Evolutionary conservation across 2,797 vertebrate species (phyloP), one percentile per base, ranked within the genome.

Genomic region (Tangara arthus): DNA sequence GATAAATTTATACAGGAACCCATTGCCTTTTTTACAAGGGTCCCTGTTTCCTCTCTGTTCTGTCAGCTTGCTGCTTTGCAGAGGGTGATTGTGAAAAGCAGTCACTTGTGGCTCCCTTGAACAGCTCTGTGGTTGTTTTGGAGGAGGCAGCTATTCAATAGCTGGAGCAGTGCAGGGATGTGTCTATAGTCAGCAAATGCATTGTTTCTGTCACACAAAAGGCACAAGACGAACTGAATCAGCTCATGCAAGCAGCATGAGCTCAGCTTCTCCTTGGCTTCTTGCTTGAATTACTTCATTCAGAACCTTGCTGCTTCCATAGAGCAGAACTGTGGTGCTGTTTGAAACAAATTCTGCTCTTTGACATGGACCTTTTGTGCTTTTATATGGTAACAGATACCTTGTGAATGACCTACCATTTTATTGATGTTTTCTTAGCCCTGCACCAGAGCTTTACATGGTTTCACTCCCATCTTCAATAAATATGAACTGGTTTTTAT

Each of bases 301-400:
- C 35, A 19, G 57, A 71, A n/a, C 79, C n/a, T 90, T 85, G 47
- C 37, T 65, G 52, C 64, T 70, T 37, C 75, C 47, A 4, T 3
- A 60, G 61, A 82, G 44, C 26, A 82, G 49, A 90, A 46, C 35
- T 63, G 49, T 46, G 77, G 41, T 80, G 63, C 71, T 35, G 46
- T 94, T 46, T 56, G 41, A 56, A 71, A 82, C 44, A 68, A 93
- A 82, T 73, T 81, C 94, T 91, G 77, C 85, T 96, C 91, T 77
- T 91, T 91, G n/a, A 82, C 47, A 22, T 28, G 78, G 82, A 57
- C 50, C 92, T 87, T 52, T 42, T 79, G 23, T 72, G 75, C 65
- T 75, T 65, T 52, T 64, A 83, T 89, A 63, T 34, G 47, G 34
- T 77, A 82, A 55, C 56, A 87, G 92, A 59, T 90, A 73, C 53